These are phyloP conservation scores for Trogon surrucura DNA, from an alignment of 2,113 vertebrate genomes.

Conservation along the genomic window DNA sequence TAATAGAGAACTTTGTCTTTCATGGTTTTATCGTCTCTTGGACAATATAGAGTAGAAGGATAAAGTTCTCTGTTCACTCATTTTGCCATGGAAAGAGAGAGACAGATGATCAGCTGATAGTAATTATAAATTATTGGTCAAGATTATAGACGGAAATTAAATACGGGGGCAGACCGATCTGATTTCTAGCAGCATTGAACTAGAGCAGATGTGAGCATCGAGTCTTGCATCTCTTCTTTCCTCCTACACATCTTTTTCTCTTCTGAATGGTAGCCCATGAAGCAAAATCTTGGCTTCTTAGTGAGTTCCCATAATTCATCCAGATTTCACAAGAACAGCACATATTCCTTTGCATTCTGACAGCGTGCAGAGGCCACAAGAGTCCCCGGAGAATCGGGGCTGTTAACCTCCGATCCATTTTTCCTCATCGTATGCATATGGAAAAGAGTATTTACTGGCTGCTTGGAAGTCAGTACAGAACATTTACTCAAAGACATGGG, in stretches of 20 bases:
- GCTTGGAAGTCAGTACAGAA: background rate
- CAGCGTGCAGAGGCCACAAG: conserved; percentile 2
- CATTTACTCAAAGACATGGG: conserved; percentile 1
- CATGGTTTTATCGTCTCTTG: background rate
- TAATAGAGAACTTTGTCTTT: conserved; percentile 6
- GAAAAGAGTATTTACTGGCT: conserved; percentile 35
- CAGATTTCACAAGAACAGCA: background rate
- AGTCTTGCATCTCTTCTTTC: conserved; percentile 13
- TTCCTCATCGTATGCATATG: conserved; percentile 11
- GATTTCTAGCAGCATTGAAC: conserved; percentile 48
- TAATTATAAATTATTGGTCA: conserved; percentile 56
- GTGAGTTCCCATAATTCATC: background rate
- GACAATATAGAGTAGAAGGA: background rate
- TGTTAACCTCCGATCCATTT: conserved; percentile 41
- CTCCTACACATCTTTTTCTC: conserved; percentile 38
- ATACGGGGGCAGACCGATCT: conserved; percentile 1
- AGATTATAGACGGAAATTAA: conserved; percentile 64
- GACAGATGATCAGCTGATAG: conserved; percentile 53
- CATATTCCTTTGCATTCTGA: background rate
- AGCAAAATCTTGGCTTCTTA: conserved; percentile 20
- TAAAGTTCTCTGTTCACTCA: conserved; percentile 10
- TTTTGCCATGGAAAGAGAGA: background rate
- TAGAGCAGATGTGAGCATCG: conserved; percentile 29
- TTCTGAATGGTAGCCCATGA: conserved; percentile 11
- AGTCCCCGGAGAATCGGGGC: background rate